Base-by-base conservation (phyloP, 2,888 invertebrate genomes). In the Hofmannophila pseudospretella region DNA sequence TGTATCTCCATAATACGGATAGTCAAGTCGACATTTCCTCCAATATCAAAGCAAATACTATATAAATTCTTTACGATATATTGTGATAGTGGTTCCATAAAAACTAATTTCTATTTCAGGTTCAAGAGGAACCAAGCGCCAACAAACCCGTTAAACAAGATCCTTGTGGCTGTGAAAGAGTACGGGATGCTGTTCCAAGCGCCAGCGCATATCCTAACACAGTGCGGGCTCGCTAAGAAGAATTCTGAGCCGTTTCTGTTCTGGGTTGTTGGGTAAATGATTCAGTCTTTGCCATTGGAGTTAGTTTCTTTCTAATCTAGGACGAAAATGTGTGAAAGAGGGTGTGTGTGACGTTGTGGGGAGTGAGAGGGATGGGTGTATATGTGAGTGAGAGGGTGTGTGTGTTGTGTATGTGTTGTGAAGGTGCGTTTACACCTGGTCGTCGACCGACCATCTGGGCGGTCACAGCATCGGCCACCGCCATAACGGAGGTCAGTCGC, bases 221-320 rank as follows among this genome's bases (percentile, higher is more conserved):
- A 81, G 58, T 74, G 75, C 40, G 77, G 77, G 0, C 41, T 78
- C 5, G 65, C 41, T 22, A 85, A 76, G 59, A 86, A 84, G 41
- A 70, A 65, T 34, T 41, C 54, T 1, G 86, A 90, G 56, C 81
- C 88, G 7, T 82, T 91, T 41, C 84, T 82, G 23, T 96, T 93
- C 72, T 95, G 94, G 95, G 94, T 94, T 40, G 89, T 94, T 25
- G 95, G 95, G 93, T 93, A 79, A 81, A n/a, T n/a, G n/a, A n/a
- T 87, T 49, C 7, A 22, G 20, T 20, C 4, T 5, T 20, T 20
- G 20, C 20, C 20, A 20, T 20, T 20, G 20, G 20, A 20, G 3
- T 20, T 7, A 20, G 20, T 5, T 7, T 7, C 4, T 7, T 20
- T 20, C 20, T 7, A 20, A 20, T 20, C 4, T 3, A 7, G 3